Conservation (phyloP, 1,140 invertebrate species). For the Nylanderia fulva region DNA sequence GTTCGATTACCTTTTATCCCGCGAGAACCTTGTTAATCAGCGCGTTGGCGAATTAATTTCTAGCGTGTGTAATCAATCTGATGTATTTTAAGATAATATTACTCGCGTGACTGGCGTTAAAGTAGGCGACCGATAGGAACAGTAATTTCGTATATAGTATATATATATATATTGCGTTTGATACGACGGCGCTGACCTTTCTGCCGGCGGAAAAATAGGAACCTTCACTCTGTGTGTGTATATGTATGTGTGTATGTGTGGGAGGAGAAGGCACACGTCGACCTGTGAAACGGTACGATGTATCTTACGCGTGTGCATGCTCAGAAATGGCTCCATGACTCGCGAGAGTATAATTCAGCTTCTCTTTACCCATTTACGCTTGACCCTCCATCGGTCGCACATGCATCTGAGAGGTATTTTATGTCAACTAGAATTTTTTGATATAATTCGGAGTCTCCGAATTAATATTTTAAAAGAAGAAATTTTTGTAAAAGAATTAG, state of each 20-base stretch:
- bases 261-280: slow-evolving; percentile 31
- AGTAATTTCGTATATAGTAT: slow-evolving; percentile 46
- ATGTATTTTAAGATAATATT: slow-evolving; percentile 47
- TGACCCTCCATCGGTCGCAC: slow-evolving; percentile 38
- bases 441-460: neutral
- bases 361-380: slow-evolving; percentile 20
- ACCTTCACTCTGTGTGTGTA: slow-evolving; percentile 12
- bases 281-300: slow-evolving; percentile 51
- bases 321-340: slow-evolving; percentile 17
- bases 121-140: slow-evolving; percentile 57
- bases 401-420: slow-evolving; percentile 22
- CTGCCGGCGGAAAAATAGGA: slow-evolving; percentile 48
- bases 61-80: slow-evolving; percentile 27
- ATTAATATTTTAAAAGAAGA: too few relatives aligned
- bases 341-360: slow-evolving; percentile 18
- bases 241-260: too few relatives aligned
- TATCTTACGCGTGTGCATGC: slow-evolving; percentile 39
- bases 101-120: slow-evolving; percentile 49
- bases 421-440: slow-evolving; percentile 11
- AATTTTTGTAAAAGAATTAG: too few relatives aligned
- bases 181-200: slow-evolving; percentile 54
- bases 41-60: slow-evolving; percentile 20
- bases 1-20: neutral
- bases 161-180: slow-evolving; percentile 47
- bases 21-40: slow-evolving; percentile 11